A percentile compares a stretch with the other conserved stretches of the same genome.
Conservation (phyloP, 2,888 invertebrate genomes). For the Brachycybe producta region DNA sequence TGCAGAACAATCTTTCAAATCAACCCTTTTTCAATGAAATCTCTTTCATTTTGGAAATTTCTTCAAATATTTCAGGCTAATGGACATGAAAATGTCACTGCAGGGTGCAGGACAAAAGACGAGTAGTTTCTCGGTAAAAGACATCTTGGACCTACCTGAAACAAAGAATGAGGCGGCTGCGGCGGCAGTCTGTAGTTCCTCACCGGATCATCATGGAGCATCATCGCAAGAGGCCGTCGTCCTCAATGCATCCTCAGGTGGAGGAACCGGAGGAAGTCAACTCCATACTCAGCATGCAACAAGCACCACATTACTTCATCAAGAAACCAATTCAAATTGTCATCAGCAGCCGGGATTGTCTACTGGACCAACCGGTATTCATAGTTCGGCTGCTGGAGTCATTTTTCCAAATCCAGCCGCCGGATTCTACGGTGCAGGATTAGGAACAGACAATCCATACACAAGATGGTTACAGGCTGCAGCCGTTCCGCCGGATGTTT, state of each 20-base stretch:
- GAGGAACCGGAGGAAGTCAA: no score
- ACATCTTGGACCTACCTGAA: conserved; percentile 79
- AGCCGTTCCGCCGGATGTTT: conserved; percentile 23
- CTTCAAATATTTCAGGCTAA: no score
- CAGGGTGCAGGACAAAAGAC: conserved; percentile 54
- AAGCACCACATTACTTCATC: not conserved
- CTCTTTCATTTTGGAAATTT: no score
- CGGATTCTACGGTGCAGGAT: conserved; percentile 21
- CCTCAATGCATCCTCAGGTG: no score
- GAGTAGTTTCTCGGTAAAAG: conserved; percentile 81
- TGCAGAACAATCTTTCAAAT: no score
- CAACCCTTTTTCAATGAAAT: no score
- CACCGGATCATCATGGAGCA: conserved; percentile 15
- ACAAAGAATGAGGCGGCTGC: conserved; percentile 29
- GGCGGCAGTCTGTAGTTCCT: conserved; percentile 23
- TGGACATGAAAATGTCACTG: conserved; percentile 54
- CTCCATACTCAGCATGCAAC: no score
- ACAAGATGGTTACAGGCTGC: conserved; percentile 33
- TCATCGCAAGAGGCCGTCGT: no score
- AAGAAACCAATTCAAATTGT: not conserved
- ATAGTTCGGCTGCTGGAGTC: conserved; percentile 18
- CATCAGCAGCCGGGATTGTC: not conserved
- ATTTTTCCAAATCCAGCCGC: conserved; percentile 17
- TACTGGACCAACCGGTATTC: no score
- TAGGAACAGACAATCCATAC: conserved; percentile 41